A percentile compares a stretch with the other conserved stretches of the same genome.
These are phyloP conservation scores for Poecilia wingei DNA, from an alignment of 2,797 vertebrate genomes.

Conservation along the genomic window DNA sequence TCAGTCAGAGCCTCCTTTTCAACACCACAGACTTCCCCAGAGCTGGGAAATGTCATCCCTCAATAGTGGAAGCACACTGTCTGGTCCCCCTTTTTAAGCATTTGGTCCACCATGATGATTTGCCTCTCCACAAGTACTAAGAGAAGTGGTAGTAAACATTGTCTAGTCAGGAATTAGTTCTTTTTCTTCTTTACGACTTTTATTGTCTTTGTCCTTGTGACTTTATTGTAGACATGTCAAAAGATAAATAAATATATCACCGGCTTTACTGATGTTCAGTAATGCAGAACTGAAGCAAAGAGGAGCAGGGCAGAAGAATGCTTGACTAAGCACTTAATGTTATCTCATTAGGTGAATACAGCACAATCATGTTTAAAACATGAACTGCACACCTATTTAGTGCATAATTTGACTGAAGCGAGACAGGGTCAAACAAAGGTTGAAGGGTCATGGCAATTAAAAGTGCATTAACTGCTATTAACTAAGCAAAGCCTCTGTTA, in stretches of 20 bases:
- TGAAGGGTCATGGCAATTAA: slow-evolving; percentile 62
- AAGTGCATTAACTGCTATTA: slow-evolving; percentile 62
- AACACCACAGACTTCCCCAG: not conserved
- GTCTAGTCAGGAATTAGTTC: slow-evolving; percentile 13
- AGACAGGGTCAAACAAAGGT: slow-evolving; percentile 58
- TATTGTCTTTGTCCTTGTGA: slow-evolving; percentile 56
- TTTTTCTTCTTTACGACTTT: slow-evolving; percentile 5
- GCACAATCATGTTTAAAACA: slow-evolving; percentile 80
- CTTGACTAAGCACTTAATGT: slow-evolving; percentile 76
- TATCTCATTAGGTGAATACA: slow-evolving; percentile 75
- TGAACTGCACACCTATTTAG: slow-evolving; percentile 74
- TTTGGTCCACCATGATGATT: not conserved
- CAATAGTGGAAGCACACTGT: not conserved
- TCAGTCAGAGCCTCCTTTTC: not conserved
- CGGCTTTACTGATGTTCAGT: slow-evolving; percentile 61
- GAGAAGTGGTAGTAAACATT: slow-evolving; percentile 29
- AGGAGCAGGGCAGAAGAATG: slow-evolving; percentile 43
- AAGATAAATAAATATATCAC: slow-evolving; percentile 27
- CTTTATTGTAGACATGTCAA: slow-evolving; percentile 64
- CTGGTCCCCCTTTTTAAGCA: not conserved
- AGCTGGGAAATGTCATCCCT: not conserved
- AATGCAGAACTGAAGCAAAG: slow-evolving; percentile 46
- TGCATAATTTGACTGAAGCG: slow-evolving; percentile 69
- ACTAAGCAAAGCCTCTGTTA: slow-evolving; percentile 26
- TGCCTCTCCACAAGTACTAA: not conserved